Base-by-base conservation (phyloP, 2,797 vertebrate genomes). In the Dendrocincla tyrannina region DNA sequence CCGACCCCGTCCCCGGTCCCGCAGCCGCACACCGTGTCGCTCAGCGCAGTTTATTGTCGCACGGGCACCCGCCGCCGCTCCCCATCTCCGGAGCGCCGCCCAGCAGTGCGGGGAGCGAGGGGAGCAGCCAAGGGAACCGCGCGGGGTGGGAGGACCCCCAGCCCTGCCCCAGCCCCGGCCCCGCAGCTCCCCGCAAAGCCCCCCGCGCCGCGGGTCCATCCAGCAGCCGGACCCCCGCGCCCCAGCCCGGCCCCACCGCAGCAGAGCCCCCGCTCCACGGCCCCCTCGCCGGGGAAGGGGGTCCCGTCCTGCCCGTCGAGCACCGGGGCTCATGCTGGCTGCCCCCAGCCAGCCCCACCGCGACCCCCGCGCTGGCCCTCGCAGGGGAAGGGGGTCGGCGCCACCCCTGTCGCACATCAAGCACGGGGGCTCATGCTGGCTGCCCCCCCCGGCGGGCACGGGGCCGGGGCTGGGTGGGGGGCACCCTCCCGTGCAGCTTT, bases 1-100 rank as follows among this genome's bases (percentile, higher is more conserved):
- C n/a, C 17, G 32, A 2, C 4, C 55, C 22, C 24, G 14, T 8
- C 2, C n/a, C 12, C 3, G 3, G 10, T 17, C 14, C 62, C 27
- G 25, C 39, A 70, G 37, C 14, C 18, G 23, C 6, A 35, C 47
- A 42, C 23, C 14, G 42, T 6, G 10, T 63, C 32, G 50, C 69
- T 64, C 68, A 49, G 60, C 42, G 70, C 81, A 74, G 25, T 74
- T 58, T 58, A 84, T 74, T 74, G 52, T 66, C 60, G 35, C 60
- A 84, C 22, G 46, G 88, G 50, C 74, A 46, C 30, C 59, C 42
- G 23, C 66, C 25, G 53, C 35, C n/a, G 25, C 46, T 23, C 46
- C 22, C 46, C 20, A 46, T 22, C 22, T 22, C 46, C 12, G 46
- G 25, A 41, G 59, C 25, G 27, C 50, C 27, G 46, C 64, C 41